Percentiles rank a stretch among this genome's conserved stretches.
Evolutionary conservation across 1,140 invertebrate genomes (phyloP).

Genomic region (Zophobas atratus): DNA sequence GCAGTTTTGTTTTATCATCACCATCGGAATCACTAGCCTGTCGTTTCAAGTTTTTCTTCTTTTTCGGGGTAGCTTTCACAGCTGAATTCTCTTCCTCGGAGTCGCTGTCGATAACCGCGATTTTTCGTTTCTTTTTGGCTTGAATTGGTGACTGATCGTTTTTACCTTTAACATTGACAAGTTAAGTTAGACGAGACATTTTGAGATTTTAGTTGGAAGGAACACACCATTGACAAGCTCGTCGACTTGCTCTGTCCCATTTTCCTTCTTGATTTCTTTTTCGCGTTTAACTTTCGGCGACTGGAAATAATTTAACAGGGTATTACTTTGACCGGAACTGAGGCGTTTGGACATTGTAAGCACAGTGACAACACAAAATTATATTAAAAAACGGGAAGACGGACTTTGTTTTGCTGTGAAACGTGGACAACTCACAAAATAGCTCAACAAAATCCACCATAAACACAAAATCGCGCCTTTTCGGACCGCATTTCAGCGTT

Average conservation of each 20-base stretch:
- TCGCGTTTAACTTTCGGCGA: slow-evolving; percentile 58
- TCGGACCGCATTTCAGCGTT: neutral
- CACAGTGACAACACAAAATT: neutral
- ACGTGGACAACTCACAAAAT: no score
- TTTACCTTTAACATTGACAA: slow-evolving; percentile 4
- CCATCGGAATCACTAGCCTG: slow-evolving; percentile 39
- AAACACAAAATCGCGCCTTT: slow-evolving; percentile 25
- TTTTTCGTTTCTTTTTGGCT: slow-evolving; percentile 53
- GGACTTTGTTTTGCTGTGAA: no score
- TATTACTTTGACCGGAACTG: slow-evolving; percentile 60
- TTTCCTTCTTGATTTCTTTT: slow-evolving; percentile 29
- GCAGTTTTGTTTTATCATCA: slow-evolving; percentile 27
- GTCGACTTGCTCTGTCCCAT: neutral
- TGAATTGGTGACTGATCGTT: slow-evolving; percentile 54
- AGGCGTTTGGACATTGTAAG: slow-evolving; percentile 53
- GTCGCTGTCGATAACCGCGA: slow-evolving; percentile 58
- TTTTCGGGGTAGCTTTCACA: slow-evolving; percentile 24
- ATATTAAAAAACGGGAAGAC: no score
- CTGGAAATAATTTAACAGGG: slow-evolving; percentile 65
- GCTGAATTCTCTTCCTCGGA: slow-evolving; percentile 58
- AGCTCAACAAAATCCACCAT: no score
- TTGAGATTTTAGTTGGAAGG: neutral
- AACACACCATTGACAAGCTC: slow-evolving; percentile 17
- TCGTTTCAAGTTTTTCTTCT: slow-evolving; percentile 43
- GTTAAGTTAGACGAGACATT: no score